These are phyloP conservation scores for Trissonchulus latispiculum DNA, from an alignment of 2,888 invertebrate genomes.

Conservation along the genomic window DNA sequence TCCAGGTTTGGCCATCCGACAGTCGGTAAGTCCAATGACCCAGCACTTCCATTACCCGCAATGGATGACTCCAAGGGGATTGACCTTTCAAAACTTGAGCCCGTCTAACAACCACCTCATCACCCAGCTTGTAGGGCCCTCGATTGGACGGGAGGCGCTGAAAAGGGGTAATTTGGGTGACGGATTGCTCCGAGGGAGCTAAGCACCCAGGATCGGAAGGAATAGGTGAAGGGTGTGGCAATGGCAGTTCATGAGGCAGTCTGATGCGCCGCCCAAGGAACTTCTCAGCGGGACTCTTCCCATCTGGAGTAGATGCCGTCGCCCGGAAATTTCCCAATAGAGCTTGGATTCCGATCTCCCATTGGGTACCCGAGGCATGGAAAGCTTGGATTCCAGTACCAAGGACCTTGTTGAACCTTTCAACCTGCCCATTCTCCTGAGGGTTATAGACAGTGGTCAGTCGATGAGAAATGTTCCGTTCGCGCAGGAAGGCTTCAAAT, in stretches of 20 bases:
- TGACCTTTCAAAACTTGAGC: too few relatives aligned
- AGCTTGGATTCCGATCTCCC: not conserved
- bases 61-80: not conserved
- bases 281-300: not conserved
- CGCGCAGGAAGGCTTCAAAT: not conserved
- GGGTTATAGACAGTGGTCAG: not conserved
- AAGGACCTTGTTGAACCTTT: not conserved
- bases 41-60: not conserved
- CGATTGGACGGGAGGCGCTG: too few relatives aligned
- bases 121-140: too few relatives aligned
- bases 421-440: not conserved
- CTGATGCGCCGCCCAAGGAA: not conserved
- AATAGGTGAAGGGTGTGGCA: too few relatives aligned
- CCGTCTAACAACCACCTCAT: too few relatives aligned
- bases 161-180: too few relatives aligned
- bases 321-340: not conserved
- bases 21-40: not conserved
- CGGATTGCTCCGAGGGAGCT: too few relatives aligned
- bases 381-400: not conserved
- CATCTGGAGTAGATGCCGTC: not conserved
- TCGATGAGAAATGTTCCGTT: not conserved
- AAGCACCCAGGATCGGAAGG: too few relatives aligned
- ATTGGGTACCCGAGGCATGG: not conserved
- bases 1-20: conserved; percentile 3
- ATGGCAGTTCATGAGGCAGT: too few relatives aligned